These are phyloP conservation scores for Pogona vitticeps DNA, from an alignment of 2,113 vertebrate species.

Conservation along the genomic window DNA sequence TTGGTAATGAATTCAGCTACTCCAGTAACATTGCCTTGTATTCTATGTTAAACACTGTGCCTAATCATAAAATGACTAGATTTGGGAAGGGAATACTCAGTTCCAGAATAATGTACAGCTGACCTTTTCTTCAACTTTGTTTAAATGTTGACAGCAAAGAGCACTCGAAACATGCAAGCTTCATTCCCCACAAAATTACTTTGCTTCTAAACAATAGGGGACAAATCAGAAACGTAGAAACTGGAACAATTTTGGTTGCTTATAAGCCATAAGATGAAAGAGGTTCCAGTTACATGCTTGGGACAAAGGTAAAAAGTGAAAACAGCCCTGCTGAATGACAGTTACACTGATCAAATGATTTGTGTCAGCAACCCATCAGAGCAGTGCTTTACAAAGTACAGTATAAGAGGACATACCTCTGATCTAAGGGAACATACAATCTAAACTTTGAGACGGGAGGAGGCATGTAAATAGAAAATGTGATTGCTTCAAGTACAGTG, in stretches of 20 bases:
- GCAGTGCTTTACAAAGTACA: background rate
- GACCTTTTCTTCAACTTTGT: background rate
- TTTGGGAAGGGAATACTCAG: background rate
- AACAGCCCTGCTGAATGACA: background rate
- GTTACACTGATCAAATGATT: background rate
- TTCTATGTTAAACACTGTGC: background rate
- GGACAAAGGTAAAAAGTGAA: background rate
- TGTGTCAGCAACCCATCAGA: too few species aligned
- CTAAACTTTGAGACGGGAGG: background rate
- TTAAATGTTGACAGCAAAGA: background rate
- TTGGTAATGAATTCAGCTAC: background rate
- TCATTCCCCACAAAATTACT: background rate
- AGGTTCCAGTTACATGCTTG: background rate
- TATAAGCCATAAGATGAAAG: background rate
- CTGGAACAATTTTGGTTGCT: background rate
- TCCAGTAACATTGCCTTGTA: background rate
- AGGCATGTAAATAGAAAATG: background rate
- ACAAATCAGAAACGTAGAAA: background rate
- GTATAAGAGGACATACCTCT: background rate
- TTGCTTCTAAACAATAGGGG: background rate
- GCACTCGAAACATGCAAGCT: slow-evolving; percentile 1
- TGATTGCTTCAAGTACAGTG: background rate
- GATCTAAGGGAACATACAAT: background rate
- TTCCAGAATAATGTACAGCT: background rate
- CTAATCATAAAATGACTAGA: background rate